Base-by-base conservation (phyloP, 2,888 invertebrate genomes). In the Corythucha ciliata region DNA sequence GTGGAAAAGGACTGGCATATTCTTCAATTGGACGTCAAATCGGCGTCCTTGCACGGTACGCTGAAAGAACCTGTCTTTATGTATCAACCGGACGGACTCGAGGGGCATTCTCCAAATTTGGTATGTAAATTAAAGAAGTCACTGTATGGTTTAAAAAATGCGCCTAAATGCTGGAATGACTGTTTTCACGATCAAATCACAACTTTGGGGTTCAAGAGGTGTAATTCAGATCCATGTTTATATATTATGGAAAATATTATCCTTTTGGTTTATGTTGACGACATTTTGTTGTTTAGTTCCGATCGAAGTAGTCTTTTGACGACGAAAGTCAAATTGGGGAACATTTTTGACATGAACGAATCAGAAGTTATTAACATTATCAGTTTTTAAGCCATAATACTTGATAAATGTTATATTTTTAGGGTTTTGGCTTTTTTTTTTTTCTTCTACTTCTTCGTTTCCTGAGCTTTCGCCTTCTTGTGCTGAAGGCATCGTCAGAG, bases 221-320 rank as follows among this genome's bases (percentile, higher is more conserved):
- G 29, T 10, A 39, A 48, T 20, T 20, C 26, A 21, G 52, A 51
- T 20, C 44, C 52, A 14, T 46, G 40, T 33, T 33, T 47, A 21
- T 52, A 47, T 32, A 29, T 21, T 46, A 51, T 45, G 16, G 27
- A n/a, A 14, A 18, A 12, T 33, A 21, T 34, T 18, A 44, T 21
- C n/a, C 33, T 51, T 24, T 27, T 42, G 20, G 32, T 52, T 22
- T 52, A 39, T 36, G 22, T 52, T 5, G 52, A 52, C 21, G 52
- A 52, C n/a, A n/a, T n/a, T n/a, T n/a, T n/a, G n/a, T n/a, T n/a
- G n/a, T n/a, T n/a, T n/a, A n/a, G n/a, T n/a, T n/a, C n/a, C n/a
- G n/a, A n/a, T n/a, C n/a, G n/a, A n/a, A n/a, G n/a, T n/a, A n/a
- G n/a, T n/a, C n/a, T n/a, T n/a, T n/a, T n/a, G n/a, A n/a, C n/a